phyloP scores from a whole-genome alignment of 1,140 invertebrate species.

The Drosophila arawakana region DNA sequence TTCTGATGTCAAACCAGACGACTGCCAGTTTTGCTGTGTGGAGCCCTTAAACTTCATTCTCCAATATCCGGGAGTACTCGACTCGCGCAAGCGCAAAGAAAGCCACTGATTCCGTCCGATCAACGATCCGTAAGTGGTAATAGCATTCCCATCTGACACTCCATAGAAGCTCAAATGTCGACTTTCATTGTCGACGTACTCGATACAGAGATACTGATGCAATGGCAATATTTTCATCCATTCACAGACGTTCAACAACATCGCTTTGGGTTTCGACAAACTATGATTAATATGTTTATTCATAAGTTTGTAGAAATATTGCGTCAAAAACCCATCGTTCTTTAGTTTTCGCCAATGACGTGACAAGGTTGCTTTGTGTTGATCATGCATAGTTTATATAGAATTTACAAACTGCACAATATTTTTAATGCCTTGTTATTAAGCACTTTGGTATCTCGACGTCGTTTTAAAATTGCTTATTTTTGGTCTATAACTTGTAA shows the following conservation, averaged over 20 bases:
- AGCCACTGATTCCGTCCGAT: too few species aligned
- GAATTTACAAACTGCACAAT: background rate
- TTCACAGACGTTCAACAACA: background rate
- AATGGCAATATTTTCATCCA: background rate
- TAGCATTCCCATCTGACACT: constrained; percentile 1
- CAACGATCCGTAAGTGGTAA: background rate
- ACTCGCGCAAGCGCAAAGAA: too few species aligned
- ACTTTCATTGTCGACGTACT: too few species aligned
- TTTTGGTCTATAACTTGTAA: too few species aligned
- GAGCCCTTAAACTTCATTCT: background rate
- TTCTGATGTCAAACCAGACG: background rate
- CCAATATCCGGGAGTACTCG: background rate
- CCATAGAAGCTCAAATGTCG: constrained; percentile 4
- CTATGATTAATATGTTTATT: background rate
- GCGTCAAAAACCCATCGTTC: background rate
- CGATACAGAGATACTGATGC: background rate
- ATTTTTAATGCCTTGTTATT: too few species aligned
- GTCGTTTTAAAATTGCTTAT: too few species aligned
- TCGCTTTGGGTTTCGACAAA: background rate
- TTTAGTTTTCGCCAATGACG: constrained; percentile 1
- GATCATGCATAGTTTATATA: too few species aligned
- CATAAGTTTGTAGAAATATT: background rate
- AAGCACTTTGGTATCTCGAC: too few species aligned
- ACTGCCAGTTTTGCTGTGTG: background rate
- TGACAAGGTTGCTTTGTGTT: background rate